Percentiles rank a stretch among this genome's conserved stretches.
Evolutionary conservation across 1,140 invertebrate genomes (phyloP).

Genomic region (Drosophila lini): DNA sequence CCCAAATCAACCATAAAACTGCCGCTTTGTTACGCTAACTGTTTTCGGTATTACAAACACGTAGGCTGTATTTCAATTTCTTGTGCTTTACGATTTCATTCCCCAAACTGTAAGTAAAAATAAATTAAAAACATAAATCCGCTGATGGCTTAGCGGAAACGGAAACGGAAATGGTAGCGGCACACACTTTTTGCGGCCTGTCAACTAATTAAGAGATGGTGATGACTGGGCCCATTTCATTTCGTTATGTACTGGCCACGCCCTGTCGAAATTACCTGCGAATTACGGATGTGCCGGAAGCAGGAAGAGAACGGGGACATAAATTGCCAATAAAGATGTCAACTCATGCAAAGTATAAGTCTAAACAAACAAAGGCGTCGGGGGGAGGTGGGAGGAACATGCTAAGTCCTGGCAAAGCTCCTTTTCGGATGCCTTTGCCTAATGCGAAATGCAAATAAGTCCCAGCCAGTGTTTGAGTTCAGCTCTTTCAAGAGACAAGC

Average conservation of each 20-base stretch:
- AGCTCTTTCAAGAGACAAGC: slow-evolving; percentile 42
- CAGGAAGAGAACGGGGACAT: slow-evolving; percentile 14
- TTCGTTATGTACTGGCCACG: slow-evolving; percentile 46
- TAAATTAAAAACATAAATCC: slow-evolving; percentile 63
- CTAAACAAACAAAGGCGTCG: slow-evolving; percentile 41
- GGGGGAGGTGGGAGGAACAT: slow-evolving; percentile 8
- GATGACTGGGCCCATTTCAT: slow-evolving; percentile 38
- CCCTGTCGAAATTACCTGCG: slow-evolving; percentile 47
- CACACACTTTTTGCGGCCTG: slow-evolving; percentile 35
- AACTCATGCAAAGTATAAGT: slow-evolving; percentile 61
- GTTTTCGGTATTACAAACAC: slow-evolving; percentile 68
- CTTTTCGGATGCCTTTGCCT: slow-evolving; percentile 55
- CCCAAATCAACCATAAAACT: slow-evolving; percentile 62
- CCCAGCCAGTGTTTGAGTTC: slow-evolving; percentile 20
- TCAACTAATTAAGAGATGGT: slow-evolving; percentile 71
- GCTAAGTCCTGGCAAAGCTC: slow-evolving; percentile 62
- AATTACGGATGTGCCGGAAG: slow-evolving; percentile 12
- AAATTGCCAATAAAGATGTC: slow-evolving; percentile 78
- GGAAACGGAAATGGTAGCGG: background rate
- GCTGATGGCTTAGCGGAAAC: slow-evolving; percentile 9
- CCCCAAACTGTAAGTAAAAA: slow-evolving; percentile 48
- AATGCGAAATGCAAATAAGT: slow-evolving; percentile 68
- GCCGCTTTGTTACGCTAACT: slow-evolving; percentile 36
- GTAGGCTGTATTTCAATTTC: slow-evolving; percentile 58
- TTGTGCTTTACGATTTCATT: slow-evolving; percentile 17